A percentile compares a stretch with the other conserved stretches of the same genome.
These are phyloP conservation scores for Elaeidobius kamerunicus DNA, from an alignment of 2,888 invertebrate genomes.

Conservation along the genomic window DNA sequence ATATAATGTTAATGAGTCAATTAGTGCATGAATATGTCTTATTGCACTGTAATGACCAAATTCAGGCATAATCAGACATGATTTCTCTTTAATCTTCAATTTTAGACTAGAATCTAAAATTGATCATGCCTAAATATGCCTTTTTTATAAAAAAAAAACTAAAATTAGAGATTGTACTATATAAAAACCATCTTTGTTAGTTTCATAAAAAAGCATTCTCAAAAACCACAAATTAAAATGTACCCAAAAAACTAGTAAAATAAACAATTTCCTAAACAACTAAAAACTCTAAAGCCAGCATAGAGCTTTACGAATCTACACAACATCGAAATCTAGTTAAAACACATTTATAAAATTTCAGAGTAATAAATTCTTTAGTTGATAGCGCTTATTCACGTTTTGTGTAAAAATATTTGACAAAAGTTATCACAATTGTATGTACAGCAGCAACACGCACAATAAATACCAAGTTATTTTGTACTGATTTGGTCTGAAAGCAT, in stretches of 20 bases:
- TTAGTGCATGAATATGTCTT: conserved; percentile 12
- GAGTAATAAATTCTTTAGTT: conserved; percentile 17
- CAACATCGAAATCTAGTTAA: conserved; percentile 16
- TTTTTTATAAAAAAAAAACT: background rate
- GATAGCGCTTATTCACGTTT: conserved; percentile 7
- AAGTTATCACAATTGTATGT: background rate
- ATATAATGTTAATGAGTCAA: conserved; percentile 7
- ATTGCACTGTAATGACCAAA: conserved; percentile 10
- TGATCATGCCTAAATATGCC: conserved; percentile 2
- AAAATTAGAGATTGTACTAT: conserved; percentile 9
- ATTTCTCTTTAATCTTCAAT: background rate
- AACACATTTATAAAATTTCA: conserved; percentile 13
- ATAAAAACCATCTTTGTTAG: too few relatives aligned
- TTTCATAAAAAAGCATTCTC: conserved; percentile 8
- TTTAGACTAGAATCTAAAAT: background rate
- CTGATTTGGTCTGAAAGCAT: too few relatives aligned
- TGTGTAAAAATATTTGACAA: conserved; percentile 1
- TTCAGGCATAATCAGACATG: conserved; percentile 3
- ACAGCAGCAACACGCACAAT: background rate
- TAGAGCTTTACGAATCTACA: conserved; percentile 6
- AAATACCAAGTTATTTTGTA: background rate
- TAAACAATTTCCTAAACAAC: background rate
- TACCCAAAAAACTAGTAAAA: conserved; percentile 1
- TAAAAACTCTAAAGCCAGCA: conserved; percentile 1
- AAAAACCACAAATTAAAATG: background rate